Evolutionary conservation across 1,140 invertebrate species (phyloP), one percentile per base, ranked within the genome.

Genomic region (Pseudomyrmex sp.): DNA sequence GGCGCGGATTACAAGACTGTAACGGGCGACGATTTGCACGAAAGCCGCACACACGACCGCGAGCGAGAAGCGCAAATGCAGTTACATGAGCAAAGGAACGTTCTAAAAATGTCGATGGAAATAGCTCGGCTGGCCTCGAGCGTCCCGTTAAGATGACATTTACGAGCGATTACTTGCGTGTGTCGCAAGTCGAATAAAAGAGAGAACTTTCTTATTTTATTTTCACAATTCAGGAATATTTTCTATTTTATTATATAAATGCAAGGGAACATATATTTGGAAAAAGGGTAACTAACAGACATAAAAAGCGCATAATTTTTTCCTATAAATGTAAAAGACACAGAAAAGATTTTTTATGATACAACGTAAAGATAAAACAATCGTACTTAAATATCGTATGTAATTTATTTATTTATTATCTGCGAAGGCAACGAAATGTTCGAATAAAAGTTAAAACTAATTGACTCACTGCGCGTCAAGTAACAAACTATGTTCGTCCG

Each of bases 1-100:
- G 75, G 70, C 20, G 15, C 35, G 61, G 75, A 86, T 86, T 86
- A 86, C 70, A 85, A 82, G 56, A 61, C 56, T 54, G 85, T 58
- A 82, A 82, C 56, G 58, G 23, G 9, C 18, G 18, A 26, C 58
- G 76, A 85, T 85, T 76, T 59, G 61, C 20, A 26, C 18, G 66
- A 80, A 58, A 48, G 26, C 35, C 35, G 35, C 35, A 35, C 35
- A 18, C 7, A 35, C 20, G 59, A 63, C 52, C 65, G 73, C 23
- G 46, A 63, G 13, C 44, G 2, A 63, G 35, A 35, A 35, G 35
- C 44, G 9, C 62, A 44, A 35, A 69, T 46, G 13, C 54, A 48
- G 44, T 15, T 66, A 23, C 70, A 70, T 20, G n/a, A 50, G 48
- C 35, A 69, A 79, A 15, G 12, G 26, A 20, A 35, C 10, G n/a